phyloP scores from a whole-genome alignment of 2,113 vertebrate genomes.

The Calypte anna region DNA sequence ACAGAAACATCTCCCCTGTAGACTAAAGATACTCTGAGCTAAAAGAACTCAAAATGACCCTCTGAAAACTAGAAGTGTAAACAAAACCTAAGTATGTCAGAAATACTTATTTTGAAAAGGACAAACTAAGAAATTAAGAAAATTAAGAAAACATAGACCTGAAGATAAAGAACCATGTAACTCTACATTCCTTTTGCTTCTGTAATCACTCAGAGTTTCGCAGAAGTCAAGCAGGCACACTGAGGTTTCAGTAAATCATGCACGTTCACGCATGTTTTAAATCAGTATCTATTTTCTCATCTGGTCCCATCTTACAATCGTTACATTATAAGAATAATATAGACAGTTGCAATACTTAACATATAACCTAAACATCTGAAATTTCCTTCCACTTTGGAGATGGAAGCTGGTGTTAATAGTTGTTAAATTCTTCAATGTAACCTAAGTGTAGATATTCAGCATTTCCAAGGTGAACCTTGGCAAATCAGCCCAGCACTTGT shows the following conservation, averaged over 20 bases:
- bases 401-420: not conserved
- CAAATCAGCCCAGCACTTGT: not conserved
- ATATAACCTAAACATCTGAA: rapidly evolving
- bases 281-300: not conserved
- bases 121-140: not conserved
- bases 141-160: not conserved
- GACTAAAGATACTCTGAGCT: not conserved
- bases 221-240: not conserved
- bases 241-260: not conserved
- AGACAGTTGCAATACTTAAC: not conserved
- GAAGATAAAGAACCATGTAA: not conserved
- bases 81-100: not conserved
- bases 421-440: not conserved
- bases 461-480: not conserved
- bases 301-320: not conserved
- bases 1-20: not conserved
- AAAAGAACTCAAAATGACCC: not conserved
- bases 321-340: not conserved
- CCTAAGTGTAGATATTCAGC: not conserved
- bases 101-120: not conserved
- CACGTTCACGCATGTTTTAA: not conserved
- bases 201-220: not conserved
- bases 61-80: not conserved
- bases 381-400: not conserved
- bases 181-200: not conserved